Evolutionary conservation across 2,797 vertebrate species (phyloP), one percentile per base, ranked within the genome.

Genomic region (Spheniscus humboldti): DNA sequence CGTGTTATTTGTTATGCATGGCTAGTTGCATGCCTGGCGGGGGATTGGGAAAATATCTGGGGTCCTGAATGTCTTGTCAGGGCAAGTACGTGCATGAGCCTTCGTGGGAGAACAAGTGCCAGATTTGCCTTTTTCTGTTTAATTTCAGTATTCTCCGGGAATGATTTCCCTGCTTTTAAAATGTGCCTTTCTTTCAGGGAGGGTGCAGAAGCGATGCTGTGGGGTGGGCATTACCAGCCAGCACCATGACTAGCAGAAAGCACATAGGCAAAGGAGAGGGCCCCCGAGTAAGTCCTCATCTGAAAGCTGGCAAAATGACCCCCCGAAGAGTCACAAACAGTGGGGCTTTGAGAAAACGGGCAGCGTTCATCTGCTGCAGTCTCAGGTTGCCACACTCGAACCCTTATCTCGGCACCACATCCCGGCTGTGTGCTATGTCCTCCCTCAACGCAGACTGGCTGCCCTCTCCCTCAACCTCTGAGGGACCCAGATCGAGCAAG

Each of bases 1-100:
- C 20, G 27, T 45, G 78, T 66, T 47, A 27, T 88, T 93, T 81
- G 72, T 74, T 88, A 82, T 67, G 93, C 39, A 18, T 19, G 94
- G 86, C 53, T 69, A 64, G 75, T n/a, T 63, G 68, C 62, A 14
- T 3, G 73, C 76, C 96, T 72, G 92, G 81, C 5, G 0, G 60
- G 89, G 82, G 10, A 62, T 2, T 5, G 6, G 84, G 74, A 55
- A 24, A 77, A 57, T 81, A 74, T 33, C 91, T 30, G 79, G 64
- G 75, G 72, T 87, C 78, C 72, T 59, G 55, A 31, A 22, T 55
- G 53, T 37, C 89, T 89, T 53, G 31, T 14, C 50, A 35, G 30
- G 12, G 43, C 1, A 2, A 68, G 56, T 18, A 30, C 22, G 56
- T 43, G 73, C 53, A 13, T 2, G 11, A 57, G 50, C 74, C 59